Base-by-base conservation (phyloP, 2,797 vertebrate genomes). In the Taenioides sp. region DNA sequence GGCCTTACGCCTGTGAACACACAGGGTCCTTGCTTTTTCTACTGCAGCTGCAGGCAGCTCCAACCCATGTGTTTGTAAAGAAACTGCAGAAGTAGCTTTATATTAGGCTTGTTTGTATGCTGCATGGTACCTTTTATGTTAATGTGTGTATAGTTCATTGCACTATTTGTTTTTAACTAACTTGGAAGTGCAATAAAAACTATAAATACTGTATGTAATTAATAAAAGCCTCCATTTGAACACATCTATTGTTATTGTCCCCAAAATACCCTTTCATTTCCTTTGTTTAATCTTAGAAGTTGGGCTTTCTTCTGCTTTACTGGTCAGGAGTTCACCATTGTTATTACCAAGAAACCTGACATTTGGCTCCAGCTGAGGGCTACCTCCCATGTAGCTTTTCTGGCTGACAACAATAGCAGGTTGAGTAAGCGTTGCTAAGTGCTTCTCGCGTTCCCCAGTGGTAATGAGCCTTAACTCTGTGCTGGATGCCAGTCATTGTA, bases 21-120 rank as follows among this genome's bases (percentile, higher is more conserved):
- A 73, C 84, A 85, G 84, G 81, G 78, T 71, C 66, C 80, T 86
- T 73, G 79, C 77, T 87, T 87, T 89, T 88, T 91, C 78, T 91
- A 85, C 85, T 89, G 90, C 92, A 93, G 93, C 94, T 95, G 94
- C 94, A 92, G 94, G 93, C 94, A 94, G 94, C 94, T 94, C 89
- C 70, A 55, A 88, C 88, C 14, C 86, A 60, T 87, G 74, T 76
- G 73, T 78, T 71, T 84, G 77, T 83, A 80, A 82, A 77, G 71
- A 84, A 77, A 79, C 62, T 75, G 77, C 76, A 7, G 82, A 78
- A 74, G 71, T 78, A 82, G 84, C 86, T 90, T 90, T 91, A 82
- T 91, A 88, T 89, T 87, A 83, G 86, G 84, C 87, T 90, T 80
- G 87, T 92, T 91, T 92, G 80, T 92, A 91, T 70, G 88, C 87